A percentile compares a stretch with the other conserved stretches of the same genome.
phyloP scores from a whole-genome alignment of 1,140 invertebrate genomes.

The Hypothenemus hampei region DNA sequence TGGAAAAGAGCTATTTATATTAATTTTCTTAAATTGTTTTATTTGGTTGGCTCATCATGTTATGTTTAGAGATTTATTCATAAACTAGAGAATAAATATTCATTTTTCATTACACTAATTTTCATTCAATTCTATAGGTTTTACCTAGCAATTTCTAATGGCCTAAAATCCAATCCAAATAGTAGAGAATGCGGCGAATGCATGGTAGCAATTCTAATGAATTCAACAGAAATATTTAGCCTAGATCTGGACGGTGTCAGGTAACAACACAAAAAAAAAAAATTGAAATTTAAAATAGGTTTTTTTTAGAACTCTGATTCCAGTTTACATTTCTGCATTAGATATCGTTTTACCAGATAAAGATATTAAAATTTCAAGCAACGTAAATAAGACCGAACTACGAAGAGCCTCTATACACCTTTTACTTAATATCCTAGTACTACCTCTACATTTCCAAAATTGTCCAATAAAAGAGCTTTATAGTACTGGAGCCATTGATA shows the following conservation, averaged over 20 bases:
- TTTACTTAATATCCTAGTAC: constrained; percentile 79
- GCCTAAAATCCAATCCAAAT: constrained; percentile 62
- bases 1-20: no score
- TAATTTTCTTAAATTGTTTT: background rate
- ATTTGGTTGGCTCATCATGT: background rate
- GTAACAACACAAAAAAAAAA: background rate
- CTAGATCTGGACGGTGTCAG: constrained; percentile 86
- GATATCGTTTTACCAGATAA: constrained; percentile 70
- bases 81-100: no score
- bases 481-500: constrained; percentile 39
- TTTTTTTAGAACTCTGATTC: constrained; percentile 57
- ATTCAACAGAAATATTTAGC: constrained; percentile 75
- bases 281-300: background rate
- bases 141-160: constrained; percentile 81
- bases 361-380: constrained; percentile 59
- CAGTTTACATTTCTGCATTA: constrained; percentile 81
- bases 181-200: constrained; percentile 63
- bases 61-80: no score
- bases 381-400: constrained; percentile 70
- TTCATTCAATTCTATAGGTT: constrained; percentile 50
- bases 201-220: constrained; percentile 72
- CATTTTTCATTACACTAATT: no score
- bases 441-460: constrained; percentile 88
- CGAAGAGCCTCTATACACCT: constrained; percentile 86
- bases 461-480: constrained; percentile 71